These are phyloP conservation scores for Phoronis australis DNA, from an alignment of 2,888 invertebrate species.

Conservation along the genomic window DNA sequence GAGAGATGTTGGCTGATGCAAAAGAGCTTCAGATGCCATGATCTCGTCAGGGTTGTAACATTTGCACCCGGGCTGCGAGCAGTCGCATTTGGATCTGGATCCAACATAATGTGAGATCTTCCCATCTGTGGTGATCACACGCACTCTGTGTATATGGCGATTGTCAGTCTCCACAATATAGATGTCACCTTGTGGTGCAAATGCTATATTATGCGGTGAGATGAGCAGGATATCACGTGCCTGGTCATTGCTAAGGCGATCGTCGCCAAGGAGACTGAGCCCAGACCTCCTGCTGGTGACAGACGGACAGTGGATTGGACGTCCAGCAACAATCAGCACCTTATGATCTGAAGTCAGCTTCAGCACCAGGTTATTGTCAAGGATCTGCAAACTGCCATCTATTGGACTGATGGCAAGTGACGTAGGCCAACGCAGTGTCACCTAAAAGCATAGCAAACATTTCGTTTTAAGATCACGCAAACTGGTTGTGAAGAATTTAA, in stretches of 20 bases:
- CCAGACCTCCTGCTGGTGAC: slow-evolving; percentile 59
- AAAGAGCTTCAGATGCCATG: slow-evolving; percentile 85
- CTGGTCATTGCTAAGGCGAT: slow-evolving; percentile 38
- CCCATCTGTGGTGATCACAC: slow-evolving; percentile 88
- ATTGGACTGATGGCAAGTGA: slow-evolving; percentile 88
- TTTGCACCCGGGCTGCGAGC: slow-evolving; percentile 69
- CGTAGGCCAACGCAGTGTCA: slow-evolving; percentile 97
- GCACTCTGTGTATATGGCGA: slow-evolving; percentile 76
- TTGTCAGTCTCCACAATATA: slow-evolving; percentile 90
- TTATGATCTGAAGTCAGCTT: slow-evolving; percentile 82
- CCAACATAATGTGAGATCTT: slow-evolving; percentile 90
- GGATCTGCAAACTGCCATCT: slow-evolving; percentile 89
- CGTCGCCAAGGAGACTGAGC: slow-evolving; percentile 35
- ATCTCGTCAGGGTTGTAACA: slow-evolving; percentile 67
- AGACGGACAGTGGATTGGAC: slow-evolving; percentile 82
- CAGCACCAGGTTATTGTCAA: slow-evolving; percentile 80
- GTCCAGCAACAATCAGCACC: slow-evolving; percentile 87
- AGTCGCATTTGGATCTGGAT: slow-evolving; percentile 63
- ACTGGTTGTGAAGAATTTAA: no score
- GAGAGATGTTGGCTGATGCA: slow-evolving; percentile 78
- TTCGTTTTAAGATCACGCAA: no score
- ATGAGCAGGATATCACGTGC: slow-evolving; percentile 86
- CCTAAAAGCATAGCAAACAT: slow-evolving; percentile 55
- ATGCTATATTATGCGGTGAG: slow-evolving; percentile 81
- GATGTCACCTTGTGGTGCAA: slow-evolving; percentile 85